Evolutionary conservation across 2,888 invertebrate genomes (phyloP).

Genomic region (Ennomos fuscantarius): DNA sequence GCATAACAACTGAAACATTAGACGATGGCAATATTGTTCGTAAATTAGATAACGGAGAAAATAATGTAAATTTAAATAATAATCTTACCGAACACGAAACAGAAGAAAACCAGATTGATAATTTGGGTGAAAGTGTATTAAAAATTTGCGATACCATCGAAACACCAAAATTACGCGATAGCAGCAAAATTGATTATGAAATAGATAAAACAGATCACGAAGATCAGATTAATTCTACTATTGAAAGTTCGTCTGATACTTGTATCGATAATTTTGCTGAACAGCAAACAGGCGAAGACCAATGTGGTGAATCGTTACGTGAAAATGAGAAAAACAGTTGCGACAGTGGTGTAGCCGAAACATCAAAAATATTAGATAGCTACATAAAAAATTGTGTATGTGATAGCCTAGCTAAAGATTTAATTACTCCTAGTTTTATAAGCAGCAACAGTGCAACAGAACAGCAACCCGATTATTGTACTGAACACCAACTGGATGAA

Average conservation of each 20-base stretch:
- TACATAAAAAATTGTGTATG: not conserved
- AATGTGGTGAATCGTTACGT: not conserved
- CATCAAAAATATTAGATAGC: not conserved
- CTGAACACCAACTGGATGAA: not conserved
- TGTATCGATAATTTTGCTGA: not conserved
- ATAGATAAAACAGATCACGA: not conserved
- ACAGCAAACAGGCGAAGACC: not conserved
- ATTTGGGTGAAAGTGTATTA: not conserved
- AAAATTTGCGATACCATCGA: not conserved
- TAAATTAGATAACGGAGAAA: not conserved
- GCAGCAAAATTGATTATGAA: not conserved
- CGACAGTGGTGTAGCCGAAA: not conserved
- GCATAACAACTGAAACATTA: not conserved
- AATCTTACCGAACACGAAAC: not conserved
- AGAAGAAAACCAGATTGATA: not conserved
- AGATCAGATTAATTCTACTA: not conserved
- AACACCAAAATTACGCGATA: conserved; percentile 1
- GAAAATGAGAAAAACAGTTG: no score
- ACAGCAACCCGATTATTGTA: not conserved
- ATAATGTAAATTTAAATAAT: not conserved
- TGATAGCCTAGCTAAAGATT: not conserved
- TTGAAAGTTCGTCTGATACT: not conserved
- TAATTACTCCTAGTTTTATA: not conserved
- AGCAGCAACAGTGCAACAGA: not conserved
- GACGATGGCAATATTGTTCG: not conserved